Evolutionary conservation across 2,888 invertebrate genomes (phyloP).

Genomic region (Acheta domesticus): DNA sequence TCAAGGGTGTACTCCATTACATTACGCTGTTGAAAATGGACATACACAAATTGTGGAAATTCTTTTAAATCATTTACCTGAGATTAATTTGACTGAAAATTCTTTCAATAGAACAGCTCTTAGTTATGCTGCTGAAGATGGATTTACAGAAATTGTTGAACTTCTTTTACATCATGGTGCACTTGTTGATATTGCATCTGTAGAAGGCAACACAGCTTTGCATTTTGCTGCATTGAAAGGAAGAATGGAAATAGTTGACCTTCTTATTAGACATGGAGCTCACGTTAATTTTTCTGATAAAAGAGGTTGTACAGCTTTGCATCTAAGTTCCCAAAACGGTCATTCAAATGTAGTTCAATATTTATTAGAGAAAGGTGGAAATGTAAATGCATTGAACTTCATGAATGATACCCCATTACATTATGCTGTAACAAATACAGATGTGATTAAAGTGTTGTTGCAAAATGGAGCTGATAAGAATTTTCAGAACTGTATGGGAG

Average conservation of each 20-base stretch:
- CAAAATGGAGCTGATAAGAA: slow-evolving; percentile 29
- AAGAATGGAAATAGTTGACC: slow-evolving; percentile 21
- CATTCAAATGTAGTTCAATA: slow-evolving; percentile 26
- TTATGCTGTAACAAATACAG: slow-evolving; percentile 28
- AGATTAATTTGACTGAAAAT: slow-evolving; percentile 3
- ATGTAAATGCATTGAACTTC: slow-evolving; percentile 28
- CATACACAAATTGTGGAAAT: slow-evolving; percentile 25
- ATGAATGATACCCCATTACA: slow-evolving; percentile 32
- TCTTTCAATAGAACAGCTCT: slow-evolving; percentile 24
- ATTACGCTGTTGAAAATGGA: slow-evolving; percentile 24
- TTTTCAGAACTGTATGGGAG: slow-evolving; percentile 30
- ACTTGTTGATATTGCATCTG: slow-evolving; percentile 25
- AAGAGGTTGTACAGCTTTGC: slow-evolving; percentile 18
- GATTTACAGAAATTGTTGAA: slow-evolving; percentile 25
- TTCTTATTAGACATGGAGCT: slow-evolving; percentile 30
- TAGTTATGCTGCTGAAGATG: slow-evolving; percentile 26
- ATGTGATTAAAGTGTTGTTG: slow-evolving; percentile 24
- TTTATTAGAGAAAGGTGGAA: slow-evolving; percentile 32
- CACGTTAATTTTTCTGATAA: slow-evolving; percentile 34
- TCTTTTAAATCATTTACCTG: slow-evolving; percentile 20
- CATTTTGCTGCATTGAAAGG: slow-evolving; percentile 27
- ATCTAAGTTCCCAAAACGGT: slow-evolving; percentile 31
- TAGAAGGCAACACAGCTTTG: slow-evolving; percentile 25
- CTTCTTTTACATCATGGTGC: slow-evolving; percentile 22
- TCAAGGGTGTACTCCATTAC: slow-evolving; percentile 36